These are phyloP conservation scores for Amphiura filiformis DNA, from an alignment of 35 echinoderm and acorn worm species.

Conservation along the genomic window DNA sequence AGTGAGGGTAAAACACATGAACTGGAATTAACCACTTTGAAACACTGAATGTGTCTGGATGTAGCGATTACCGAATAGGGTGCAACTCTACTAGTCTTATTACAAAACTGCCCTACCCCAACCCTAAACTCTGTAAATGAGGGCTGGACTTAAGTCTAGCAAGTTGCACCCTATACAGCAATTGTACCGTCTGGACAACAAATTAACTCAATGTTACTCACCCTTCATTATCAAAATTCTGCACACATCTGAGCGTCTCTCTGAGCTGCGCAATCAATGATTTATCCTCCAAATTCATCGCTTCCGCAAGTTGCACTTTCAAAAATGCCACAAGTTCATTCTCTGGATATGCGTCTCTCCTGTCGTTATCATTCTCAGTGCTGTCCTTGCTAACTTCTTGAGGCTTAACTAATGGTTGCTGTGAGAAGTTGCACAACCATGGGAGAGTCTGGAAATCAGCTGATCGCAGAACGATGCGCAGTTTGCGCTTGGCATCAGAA, in stretches of 20 bases:
- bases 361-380: neutral
- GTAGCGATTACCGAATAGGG: no score
- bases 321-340: constrained; percentile 91
- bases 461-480: constrained; percentile 88
- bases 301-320: constrained; percentile 86
- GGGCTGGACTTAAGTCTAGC: no score
- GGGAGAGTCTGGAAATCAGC: constrained; percentile 82
- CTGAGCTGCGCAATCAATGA: constrained; percentile 76
- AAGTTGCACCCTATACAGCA: no score
- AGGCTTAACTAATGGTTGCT: no score
- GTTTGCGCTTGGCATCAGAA: constrained; percentile 93
- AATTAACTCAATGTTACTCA: no score
- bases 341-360: constrained; percentile 57
- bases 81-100: no score
- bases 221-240: constrained; percentile 89
- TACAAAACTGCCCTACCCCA: no score
- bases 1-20: no score
- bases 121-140: no score
- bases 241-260: constrained; percentile 87
- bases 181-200: no score
- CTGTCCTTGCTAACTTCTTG: neutral
- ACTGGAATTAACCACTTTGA: no score
- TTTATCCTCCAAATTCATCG: constrained; percentile 84
- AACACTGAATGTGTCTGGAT: no score
- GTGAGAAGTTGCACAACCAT: constrained; percentile 61